Evolutionary conservation across 2,888 invertebrate species (phyloP).

Genomic region (Andrena camellia): DNA sequence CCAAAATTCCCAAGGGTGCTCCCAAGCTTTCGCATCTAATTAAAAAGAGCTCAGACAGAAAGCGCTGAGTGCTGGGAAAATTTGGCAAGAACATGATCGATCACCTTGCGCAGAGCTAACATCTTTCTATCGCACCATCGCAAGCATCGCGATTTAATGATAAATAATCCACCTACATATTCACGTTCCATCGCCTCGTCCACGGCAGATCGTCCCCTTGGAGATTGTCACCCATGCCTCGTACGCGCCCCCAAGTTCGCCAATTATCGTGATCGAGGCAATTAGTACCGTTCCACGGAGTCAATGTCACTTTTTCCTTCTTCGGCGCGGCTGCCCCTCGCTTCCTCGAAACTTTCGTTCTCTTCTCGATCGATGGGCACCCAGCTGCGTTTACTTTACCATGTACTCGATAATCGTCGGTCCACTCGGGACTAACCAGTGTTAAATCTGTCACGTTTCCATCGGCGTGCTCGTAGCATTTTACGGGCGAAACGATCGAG

Average conservation of each 20-base stretch:
- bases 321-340: conserved; percentile 23
- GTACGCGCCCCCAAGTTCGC: neutral
- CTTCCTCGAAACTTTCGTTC: conserved; percentile 64
- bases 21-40: too few species aligned
- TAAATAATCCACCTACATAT: neutral
- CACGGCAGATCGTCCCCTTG: neutral
- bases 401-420: neutral
- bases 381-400: neutral
- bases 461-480: too few species aligned
- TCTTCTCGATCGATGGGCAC: conserved; percentile 56
- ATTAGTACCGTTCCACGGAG: conserved; percentile 44
- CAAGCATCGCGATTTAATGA: neutral
- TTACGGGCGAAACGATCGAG: neutral
- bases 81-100: neutral
- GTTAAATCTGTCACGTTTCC: too few species aligned
- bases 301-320: conserved; percentile 49
- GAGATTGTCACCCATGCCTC: neutral
- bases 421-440: too few species aligned
- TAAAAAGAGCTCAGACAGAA: too few species aligned
- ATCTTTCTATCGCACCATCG: neutral
- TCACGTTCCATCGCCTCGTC: too few species aligned
- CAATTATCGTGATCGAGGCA: conserved; percentile 35
- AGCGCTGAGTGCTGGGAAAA: too few species aligned
- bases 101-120: neutral
- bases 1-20: neutral